Conservation (phyloP, 2,113 vertebrate species). For the Ceuthmochares aereus region DNA sequence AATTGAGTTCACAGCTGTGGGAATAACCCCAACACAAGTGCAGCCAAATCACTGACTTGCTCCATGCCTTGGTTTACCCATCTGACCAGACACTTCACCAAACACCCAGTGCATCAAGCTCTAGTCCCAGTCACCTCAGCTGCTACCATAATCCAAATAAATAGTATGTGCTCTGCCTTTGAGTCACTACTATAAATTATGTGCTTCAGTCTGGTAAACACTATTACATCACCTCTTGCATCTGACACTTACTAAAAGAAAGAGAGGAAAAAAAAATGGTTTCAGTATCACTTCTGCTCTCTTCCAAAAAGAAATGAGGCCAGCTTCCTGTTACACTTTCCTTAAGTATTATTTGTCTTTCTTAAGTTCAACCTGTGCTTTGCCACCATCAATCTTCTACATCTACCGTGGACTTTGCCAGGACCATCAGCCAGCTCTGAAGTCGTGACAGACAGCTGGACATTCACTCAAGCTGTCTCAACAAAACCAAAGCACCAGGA, state of each 20-base stretch:
- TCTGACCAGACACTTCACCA: not conserved
- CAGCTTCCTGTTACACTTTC: not conserved
- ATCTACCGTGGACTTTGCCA: not conserved
- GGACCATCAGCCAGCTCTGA: not conserved
- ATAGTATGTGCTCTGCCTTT: constrained; percentile 30
- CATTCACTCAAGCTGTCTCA: not conserved
- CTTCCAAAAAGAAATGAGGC: constrained; percentile 5
- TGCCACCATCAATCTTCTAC: not conserved
- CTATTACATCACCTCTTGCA: constrained; percentile 43
- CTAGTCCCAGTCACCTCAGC: not conserved
- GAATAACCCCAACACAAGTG: not conserved
- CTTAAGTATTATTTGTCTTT: constrained; percentile 5
- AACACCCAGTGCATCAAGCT: not conserved
- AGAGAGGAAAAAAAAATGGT: not conserved
- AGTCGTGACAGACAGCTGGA: not conserved
- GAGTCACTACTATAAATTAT: constrained; percentile 54
- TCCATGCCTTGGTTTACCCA: not conserved
- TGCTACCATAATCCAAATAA: constrained; percentile 23
- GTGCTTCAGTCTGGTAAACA: constrained; percentile 41
- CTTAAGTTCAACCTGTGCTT: not conserved
- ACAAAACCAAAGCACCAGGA: not conserved
- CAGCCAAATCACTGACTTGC: not conserved
- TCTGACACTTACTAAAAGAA: not conserved
- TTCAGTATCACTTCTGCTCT: constrained; percentile 43
- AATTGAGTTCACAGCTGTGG: not conserved